Conservation (phyloP, 2,797 vertebrate genomes). For the Sebastes taczanowskii region DNA sequence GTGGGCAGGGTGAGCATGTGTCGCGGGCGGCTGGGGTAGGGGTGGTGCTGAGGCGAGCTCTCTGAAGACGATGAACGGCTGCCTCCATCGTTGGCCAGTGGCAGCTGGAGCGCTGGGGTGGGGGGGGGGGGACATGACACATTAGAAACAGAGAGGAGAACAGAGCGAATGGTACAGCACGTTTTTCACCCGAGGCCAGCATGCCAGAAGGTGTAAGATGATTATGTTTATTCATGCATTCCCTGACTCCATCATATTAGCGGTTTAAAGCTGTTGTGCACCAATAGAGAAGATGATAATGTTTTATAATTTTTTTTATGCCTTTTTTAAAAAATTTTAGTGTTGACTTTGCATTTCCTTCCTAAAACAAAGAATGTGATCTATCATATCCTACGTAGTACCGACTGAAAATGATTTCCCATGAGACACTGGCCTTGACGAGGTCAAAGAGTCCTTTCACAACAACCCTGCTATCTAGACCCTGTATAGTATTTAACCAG, state of each 20-base stretch:
- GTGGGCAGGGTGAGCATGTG: slow-evolving; percentile 90
- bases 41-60: slow-evolving; percentile 90
- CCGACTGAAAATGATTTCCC: not conserved
- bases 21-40: slow-evolving; percentile 85
- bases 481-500: not conserved
- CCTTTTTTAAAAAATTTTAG: not conserved
- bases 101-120: slow-evolving; percentile 89
- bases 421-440: not conserved
- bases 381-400: not conserved
- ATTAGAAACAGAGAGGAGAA: slow-evolving; percentile 37
- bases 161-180: not conserved
- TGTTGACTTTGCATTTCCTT: not conserved
- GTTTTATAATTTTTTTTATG: not conserved
- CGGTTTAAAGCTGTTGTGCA: not conserved
- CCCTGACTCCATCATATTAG: not conserved
- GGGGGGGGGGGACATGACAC: not conserved
- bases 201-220: slow-evolving; percentile 22
- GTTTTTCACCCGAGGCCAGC: slow-evolving; percentile 11
- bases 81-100: slow-evolving; percentile 91
- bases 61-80: slow-evolving; percentile 90
- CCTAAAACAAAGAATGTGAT: not conserved
- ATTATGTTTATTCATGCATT: slow-evolving; percentile 25
- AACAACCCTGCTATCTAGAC: slow-evolving; percentile 5
- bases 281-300: not conserved
- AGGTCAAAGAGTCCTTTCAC: slow-evolving; percentile 27